phyloP scores from a whole-genome alignment of 2,797 vertebrate genomes.

The Capromys pilorides region DNA sequence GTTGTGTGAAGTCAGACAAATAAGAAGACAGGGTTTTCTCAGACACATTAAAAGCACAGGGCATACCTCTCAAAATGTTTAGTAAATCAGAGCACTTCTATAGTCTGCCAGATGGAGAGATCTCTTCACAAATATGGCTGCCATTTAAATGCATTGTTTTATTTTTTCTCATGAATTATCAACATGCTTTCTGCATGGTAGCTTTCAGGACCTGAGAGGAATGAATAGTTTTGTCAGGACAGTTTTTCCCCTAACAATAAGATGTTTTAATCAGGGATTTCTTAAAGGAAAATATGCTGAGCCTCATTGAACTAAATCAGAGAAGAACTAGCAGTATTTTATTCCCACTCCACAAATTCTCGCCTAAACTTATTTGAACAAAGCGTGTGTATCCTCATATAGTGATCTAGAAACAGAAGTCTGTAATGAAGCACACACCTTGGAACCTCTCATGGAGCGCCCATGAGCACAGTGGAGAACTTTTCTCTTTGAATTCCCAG shows the following conservation, averaged over 20 bases:
- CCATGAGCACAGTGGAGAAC: neutral
- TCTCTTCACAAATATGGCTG: neutral
- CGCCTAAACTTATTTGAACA: neutral
- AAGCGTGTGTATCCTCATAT: neutral
- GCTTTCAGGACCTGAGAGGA: neutral
- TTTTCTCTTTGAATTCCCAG: fast-evolving
- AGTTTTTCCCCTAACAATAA: neutral
- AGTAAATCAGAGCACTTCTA: neutral
- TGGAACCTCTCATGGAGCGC: neutral
- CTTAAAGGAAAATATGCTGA: neutral
- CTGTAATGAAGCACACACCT: too few species aligned
- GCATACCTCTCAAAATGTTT: neutral
- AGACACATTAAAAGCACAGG: neutral
- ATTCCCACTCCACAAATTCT: neutral
- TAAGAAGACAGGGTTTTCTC: neutral
- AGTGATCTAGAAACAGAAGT: neutral
- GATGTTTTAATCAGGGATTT: slow-evolving; percentile 13
- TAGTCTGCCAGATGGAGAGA: neutral
- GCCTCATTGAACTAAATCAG: neutral
- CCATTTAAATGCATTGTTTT: neutral
- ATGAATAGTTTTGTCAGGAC: neutral
- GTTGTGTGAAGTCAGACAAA: neutral
- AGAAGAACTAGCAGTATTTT: slow-evolving; percentile 16
- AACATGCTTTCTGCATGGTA: slow-evolving; percentile 17
- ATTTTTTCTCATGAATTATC: neutral